Conservation (phyloP, 2,797 vertebrate species). For the Thunnus albacares region DNA sequence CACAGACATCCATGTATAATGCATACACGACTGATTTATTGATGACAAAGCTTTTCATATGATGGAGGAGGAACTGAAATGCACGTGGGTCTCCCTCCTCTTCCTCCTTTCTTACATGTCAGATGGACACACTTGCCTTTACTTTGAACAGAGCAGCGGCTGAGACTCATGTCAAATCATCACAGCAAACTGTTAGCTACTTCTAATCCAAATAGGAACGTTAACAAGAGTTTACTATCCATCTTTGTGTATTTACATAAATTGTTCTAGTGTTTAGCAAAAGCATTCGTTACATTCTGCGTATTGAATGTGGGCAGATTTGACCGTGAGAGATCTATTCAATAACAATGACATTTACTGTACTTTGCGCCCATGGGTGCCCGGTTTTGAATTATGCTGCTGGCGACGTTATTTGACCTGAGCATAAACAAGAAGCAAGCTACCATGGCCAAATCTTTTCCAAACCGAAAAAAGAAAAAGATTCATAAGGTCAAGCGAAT, state of each 20-base stretch:
- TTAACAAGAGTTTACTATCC: slow-evolving; percentile 11
- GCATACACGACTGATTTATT: slow-evolving; percentile 85
- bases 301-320: slow-evolving; percentile 53
- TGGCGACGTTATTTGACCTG: slow-evolving; percentile 80
- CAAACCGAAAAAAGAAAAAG: slow-evolving; percentile 29
- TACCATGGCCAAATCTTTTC: slow-evolving; percentile 43
- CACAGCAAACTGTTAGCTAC: neutral
- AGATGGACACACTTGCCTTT: slow-evolving; percentile 23
- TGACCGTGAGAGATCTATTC: slow-evolving; percentile 74
- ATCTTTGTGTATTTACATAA: slow-evolving; percentile 1
- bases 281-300: slow-evolving; percentile 30
- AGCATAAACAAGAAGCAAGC: slow-evolving; percentile 64
- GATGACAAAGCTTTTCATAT: slow-evolving; percentile 83
- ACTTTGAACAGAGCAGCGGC: slow-evolving; percentile 14
- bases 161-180: slow-evolving; percentile 1
- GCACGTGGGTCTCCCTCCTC: slow-evolving; percentile 63
- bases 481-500: slow-evolving; percentile 38
- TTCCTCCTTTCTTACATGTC: slow-evolving; percentile 47
- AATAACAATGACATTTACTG: slow-evolving; percentile 77
- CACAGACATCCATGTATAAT: slow-evolving; percentile 82
- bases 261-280: neutral
- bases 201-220: neutral
- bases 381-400: slow-evolving; percentile 83
- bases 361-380: slow-evolving; percentile 74
- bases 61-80: slow-evolving; percentile 77